These are phyloP conservation scores for Drosophila histrio DNA, from an alignment of 2,888 invertebrate genomes.

Conservation along the genomic window DNA sequence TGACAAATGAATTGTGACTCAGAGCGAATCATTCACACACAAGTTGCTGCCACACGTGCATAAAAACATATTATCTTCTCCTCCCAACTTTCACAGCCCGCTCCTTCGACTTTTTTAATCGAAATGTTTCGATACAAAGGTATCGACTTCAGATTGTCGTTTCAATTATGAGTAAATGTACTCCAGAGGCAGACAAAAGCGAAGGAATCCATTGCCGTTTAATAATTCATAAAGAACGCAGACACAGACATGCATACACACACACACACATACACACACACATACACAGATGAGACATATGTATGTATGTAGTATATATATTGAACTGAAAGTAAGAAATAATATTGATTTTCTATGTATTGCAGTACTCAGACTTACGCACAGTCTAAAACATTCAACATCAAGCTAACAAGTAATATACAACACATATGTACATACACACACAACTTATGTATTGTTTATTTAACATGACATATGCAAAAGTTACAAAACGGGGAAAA, in stretches of 20 bases:
- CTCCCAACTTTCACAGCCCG: neutral
- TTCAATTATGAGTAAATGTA: conserved; percentile 55
- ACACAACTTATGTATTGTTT: conserved; percentile 38
- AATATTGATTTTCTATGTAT: conserved; percentile 67
- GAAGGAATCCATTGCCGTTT: conserved; percentile 40
- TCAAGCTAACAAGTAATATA: conserved; percentile 36
- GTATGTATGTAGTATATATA: neutral
- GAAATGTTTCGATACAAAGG: conserved; percentile 23
- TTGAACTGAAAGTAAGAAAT: conserved; percentile 36
- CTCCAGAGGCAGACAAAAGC: conserved; percentile 28
- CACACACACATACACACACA: neutral
- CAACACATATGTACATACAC: neutral
- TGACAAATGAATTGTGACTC: conserved; percentile 20
- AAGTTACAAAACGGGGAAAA: conserved; percentile 33
- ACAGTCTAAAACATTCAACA: conserved; percentile 35
- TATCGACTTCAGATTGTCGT: conserved; percentile 33
- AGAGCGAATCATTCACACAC: conserved; percentile 6
- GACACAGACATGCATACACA: neutral
- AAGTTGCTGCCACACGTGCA: conserved; percentile 8
- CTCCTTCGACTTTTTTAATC: neutral
- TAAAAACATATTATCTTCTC: neutral
- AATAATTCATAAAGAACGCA: conserved; percentile 50
- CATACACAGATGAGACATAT: neutral
- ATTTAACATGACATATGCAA: conserved; percentile 63
- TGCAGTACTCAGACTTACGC: conserved; percentile 31